Conservation (phyloP, 2,888 invertebrate genomes). For the Acleris literana region DNA sequence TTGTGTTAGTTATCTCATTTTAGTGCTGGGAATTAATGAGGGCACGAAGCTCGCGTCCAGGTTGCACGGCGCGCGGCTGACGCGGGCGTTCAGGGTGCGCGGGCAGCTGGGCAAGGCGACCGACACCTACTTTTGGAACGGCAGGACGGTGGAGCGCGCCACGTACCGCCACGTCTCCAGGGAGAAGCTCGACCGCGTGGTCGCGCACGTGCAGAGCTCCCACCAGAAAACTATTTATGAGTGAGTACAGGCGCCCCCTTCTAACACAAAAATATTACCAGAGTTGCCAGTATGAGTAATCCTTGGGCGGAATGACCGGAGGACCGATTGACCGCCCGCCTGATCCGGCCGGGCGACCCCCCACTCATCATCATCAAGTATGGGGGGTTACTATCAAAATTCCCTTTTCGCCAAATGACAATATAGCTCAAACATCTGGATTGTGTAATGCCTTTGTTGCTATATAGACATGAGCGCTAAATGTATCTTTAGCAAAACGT, state of each 20-base stretch:
- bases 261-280: no score
- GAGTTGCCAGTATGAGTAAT: no score
- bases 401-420: no score
- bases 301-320: no score
- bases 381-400: no score
- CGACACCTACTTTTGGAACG: slow-evolving; percentile 87
- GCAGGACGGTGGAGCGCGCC: slow-evolving; percentile 87
- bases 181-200: slow-evolving; percentile 87
- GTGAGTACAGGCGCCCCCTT: slow-evolving; percentile 79
- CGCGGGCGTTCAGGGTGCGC: slow-evolving; percentile 88
- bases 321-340: no score
- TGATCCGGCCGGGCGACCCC: no score
- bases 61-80: slow-evolving; percentile 84
- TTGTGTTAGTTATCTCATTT: slow-evolving; percentile 42
- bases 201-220: slow-evolving; percentile 91
- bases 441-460: no score
- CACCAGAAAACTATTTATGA: slow-evolving; percentile 94
- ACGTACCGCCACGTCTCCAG: slow-evolving; percentile 88
- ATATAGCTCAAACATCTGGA: no score
- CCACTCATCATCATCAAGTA: no score
- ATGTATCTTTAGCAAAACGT: no score
- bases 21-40: slow-evolving; percentile 89
- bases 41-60: slow-evolving; percentile 83
- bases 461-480: no score
- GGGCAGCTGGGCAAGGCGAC: slow-evolving; percentile 91